phyloP scores from a whole-genome alignment of 92 coral and sea anemone genomes.

The Phenganax stokvisi region DNA sequence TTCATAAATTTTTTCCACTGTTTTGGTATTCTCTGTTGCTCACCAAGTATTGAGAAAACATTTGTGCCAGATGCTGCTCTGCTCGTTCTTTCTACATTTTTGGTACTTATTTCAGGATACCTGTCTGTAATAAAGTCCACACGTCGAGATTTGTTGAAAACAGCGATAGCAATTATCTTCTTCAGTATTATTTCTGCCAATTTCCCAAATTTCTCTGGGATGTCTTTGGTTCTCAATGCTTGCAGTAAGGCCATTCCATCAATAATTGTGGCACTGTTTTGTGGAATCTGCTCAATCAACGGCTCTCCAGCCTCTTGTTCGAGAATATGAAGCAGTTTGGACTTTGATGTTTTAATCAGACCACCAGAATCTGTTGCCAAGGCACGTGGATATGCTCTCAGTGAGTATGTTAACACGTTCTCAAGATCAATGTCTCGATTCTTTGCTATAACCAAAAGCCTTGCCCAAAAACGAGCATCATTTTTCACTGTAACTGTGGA shows the following conservation, averaged over 20 bases:
- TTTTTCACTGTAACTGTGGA: constrained; percentile 15
- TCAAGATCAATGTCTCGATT: constrained; percentile 29
- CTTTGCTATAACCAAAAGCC: constrained; percentile 18
- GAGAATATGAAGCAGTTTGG: constrained; percentile 23
- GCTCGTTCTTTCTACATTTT: constrained; percentile 4
- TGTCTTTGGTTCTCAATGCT: neutral
- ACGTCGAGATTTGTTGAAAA: neutral
- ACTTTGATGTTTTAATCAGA: constrained; percentile 13
- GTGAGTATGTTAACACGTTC: constrained; percentile 23
- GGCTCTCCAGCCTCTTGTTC: constrained; percentile 20
- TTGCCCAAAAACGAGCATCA: constrained; percentile 13
- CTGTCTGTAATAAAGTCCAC: constrained; percentile 7
- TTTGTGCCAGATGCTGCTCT: constrained; percentile 10
- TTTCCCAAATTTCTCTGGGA: neutral
- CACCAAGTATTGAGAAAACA: neutral
- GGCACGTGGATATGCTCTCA: constrained; percentile 14
- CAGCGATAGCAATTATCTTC: neutral
- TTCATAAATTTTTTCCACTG: neutral
- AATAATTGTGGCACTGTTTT: constrained; percentile 1
- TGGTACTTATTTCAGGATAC: neutral
- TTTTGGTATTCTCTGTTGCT: neutral
- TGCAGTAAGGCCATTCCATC: constrained; percentile 10
- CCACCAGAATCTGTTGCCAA: constrained; percentile 12
- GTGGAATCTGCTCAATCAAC: constrained; percentile 9
- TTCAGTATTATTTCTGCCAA: neutral